Base-by-base conservation (phyloP, 2,888 invertebrate species). In the Eupithecia tripunctaria region DNA sequence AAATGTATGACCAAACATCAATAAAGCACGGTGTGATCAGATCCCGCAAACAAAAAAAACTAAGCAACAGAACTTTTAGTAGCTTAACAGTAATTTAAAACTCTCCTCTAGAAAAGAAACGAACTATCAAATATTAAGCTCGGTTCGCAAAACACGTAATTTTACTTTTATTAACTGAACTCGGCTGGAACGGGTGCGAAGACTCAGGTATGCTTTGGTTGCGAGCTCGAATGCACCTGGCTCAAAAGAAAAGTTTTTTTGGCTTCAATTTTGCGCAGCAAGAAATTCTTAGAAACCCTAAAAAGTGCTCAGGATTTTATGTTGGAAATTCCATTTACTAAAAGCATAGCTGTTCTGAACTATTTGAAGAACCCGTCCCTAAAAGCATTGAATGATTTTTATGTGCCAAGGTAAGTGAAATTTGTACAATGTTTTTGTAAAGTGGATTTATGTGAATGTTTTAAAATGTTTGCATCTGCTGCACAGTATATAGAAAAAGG, bases 181-280 rank as follows among this genome's bases (percentile, higher is more conserved):
- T 64, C 36, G 14, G 43, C n/a, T 18, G 25, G 56, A 63, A 71
- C 27, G 51, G 51, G 67, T 29, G 38, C 29, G 56, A 59, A 68
- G 32, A 21, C 64, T 56, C 63, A 64, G 38, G 51, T 72, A 68
- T 47, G 62, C 68, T 51, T 59, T 59, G 64, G 25, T 29, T 29
- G 43, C 51, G n/a, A 72, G 72, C 62, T 27, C 63, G n/a, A 59
- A 21, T 72, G 64, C 62, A 43, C 47, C 67, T 41, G 32, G 3
- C 72, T 72, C 62, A 72, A 70, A 69, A 63, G 62, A 56, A 51
- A 47, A 68, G 60, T 70, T 67, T 62, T 65, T 69, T 73, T 73
- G 73, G 62, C 69, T 70, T 70, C 67, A 43, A 32, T 59, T 65
- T 63, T 27, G 25, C 21, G 41, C 15, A 62, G 29, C 51, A 70